Base-by-base conservation (phyloP, 2,113 vertebrate species). In the Corapipo altera region DNA sequence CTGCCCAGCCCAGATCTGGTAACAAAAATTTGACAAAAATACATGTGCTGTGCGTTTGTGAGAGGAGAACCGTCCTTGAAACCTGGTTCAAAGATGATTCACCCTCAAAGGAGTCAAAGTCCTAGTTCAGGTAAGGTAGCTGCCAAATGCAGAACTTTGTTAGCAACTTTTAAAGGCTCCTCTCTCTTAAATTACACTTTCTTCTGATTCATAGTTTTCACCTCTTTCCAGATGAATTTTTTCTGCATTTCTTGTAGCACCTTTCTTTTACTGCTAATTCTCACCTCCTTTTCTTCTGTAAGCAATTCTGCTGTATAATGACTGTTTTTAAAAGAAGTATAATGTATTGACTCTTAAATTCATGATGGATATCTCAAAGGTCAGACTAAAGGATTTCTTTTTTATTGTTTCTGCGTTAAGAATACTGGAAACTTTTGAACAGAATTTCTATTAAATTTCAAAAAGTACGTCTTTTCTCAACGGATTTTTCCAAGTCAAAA, bases 41-140 rank as follows among this genome's bases (percentile, higher is more conserved):
- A 55, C 75, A 74, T 86, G 72, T 80, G 83, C 76, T 84, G 59
- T 1, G 4, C 2, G 0, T 46, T 80, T 71, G 59, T 64, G 82
- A 94, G 66, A 89, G 65, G 9, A 76, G 90, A 91, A 41, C 75
- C 93, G 95, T 74, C 95, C 93, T 96, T 97, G 96, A 96, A 95
- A 94, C 85, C 75, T 67, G 92, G 78, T 94, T 96, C 88, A 94
- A 95, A 92, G 75, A 85, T 64, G 83, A 85, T 86, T 96, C 92
- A 90, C 59, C 69, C 90, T 84, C 92, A 86, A 49, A 96, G 83
- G 90, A 97, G 71, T 93, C 96, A 96, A 95, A 97, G 95, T 97
- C 94, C 95, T 85, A 77, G 90, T 95, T 97, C 75, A 93, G 93
- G 85, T 86, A 69, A 91, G 15, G 57, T 80, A 91, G 93, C 90